A percentile compares a stretch with the other conserved stretches of the same genome.
These are phyloP conservation scores for Oxygymnocypris stewartii DNA, from an alignment of 2,113 vertebrate species.

Conservation along the genomic window DNA sequence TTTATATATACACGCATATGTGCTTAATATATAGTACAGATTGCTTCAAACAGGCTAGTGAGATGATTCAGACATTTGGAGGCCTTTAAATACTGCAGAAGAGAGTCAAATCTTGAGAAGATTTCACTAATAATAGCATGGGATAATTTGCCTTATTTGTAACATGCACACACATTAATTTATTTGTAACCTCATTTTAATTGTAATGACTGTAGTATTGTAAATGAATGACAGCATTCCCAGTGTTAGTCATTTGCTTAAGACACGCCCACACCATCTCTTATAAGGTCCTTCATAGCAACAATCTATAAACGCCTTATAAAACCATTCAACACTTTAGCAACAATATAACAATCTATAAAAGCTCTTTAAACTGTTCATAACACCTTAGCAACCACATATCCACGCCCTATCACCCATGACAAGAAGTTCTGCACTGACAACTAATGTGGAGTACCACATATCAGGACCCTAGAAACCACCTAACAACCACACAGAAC, in stretches of 20 bases:
- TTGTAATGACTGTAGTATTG: neutral
- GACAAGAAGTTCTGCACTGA: no score
- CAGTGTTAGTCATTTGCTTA: neutral
- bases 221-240: neutral
- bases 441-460: no score
- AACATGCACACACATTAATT: neutral
- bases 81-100: neutral
- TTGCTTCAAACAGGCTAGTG: neutral
- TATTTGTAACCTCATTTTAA: neutral
- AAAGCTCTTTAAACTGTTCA: no score
- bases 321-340: no score
- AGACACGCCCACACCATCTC: neutral
- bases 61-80: neutral
- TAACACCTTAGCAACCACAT: neutral
- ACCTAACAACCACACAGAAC: no score
- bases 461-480: no score
- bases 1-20: no score
- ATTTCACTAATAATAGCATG: neutral
- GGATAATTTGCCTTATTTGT: neutral
- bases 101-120: neutral
- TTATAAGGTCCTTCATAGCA: neutral
- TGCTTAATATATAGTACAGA: neutral
- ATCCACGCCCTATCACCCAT: neutral
- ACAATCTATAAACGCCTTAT: no score
- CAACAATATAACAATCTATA: no score